Base-by-base conservation (phyloP, 2,888 invertebrate genomes). In the Pocota personata region DNA sequence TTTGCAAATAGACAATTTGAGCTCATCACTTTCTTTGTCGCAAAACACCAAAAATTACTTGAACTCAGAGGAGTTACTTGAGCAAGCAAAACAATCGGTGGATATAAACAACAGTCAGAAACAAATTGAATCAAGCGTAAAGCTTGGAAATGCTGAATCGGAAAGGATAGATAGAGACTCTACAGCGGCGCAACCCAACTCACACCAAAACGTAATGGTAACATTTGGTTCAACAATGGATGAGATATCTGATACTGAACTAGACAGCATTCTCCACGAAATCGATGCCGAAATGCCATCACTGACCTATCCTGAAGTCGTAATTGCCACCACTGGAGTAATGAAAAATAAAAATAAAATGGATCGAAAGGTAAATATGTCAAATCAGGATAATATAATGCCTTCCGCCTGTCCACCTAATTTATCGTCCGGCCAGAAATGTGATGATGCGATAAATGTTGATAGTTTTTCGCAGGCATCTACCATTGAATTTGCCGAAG, bases 221-320 rank as follows among this genome's bases (percentile, higher is more conserved):
- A 92, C 92, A 21, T 93, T 93, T 82, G 91, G 92, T 83, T 92
- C 93, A 0, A 93, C 93, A 4, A 92, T 93, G 93, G 93, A 93
- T 76, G 93, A 93, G 75, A 92, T 93, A 16, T 93, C 93, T 0
- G 93, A 93, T 76, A 92, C 92, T 0, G 93, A 93, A 82, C 87
- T 93, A 50, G 93, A 93, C 88, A 92, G 92, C 75, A 92, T 93
- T 89, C 84, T 92, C 69, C 92, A 92, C 62, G 92, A 93, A 84
- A 91, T 92, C 66, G 92, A 92, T 69, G 90, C 90, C 21, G 92
- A 92, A 66, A 76, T 87, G 16, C 78, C 87, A 37, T 69, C 62
- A 10, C 62, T 75, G 14, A 43, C 55, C 12, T 55, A n/a, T 35
- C 8, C n/a, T 8, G 64, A 66, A 30, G 24, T 24, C 3, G 30